phyloP scores from a whole-genome alignment of 2,888 invertebrate genomes.

The Synanthedon formicaeformis region DNA sequence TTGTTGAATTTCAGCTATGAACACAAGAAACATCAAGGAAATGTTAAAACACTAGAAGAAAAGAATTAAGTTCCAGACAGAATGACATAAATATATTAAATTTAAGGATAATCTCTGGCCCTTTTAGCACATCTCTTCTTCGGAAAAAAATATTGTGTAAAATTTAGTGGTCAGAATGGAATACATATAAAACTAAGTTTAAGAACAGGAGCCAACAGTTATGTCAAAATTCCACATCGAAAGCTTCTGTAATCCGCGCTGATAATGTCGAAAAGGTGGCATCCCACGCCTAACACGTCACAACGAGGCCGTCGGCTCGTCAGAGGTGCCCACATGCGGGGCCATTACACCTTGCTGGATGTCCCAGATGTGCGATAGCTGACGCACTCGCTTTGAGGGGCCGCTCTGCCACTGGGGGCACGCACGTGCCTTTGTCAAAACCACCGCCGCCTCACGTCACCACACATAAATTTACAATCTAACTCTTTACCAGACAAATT shows the following conservation, averaged over 20 bases:
- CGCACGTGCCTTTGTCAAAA: slow-evolving; percentile 57
- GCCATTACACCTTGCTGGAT: slow-evolving; percentile 2
- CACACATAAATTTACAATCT: slow-evolving; percentile 54
- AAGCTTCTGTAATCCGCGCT: slow-evolving; percentile 35
- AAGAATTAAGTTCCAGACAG: too few relatives aligned
- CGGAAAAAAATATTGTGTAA: too few relatives aligned
- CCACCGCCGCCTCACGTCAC: slow-evolving; percentile 52
- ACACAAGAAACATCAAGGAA: too few relatives aligned
- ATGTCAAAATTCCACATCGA: slow-evolving; percentile 30
- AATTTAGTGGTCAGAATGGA: too few relatives aligned
- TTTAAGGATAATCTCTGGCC: too few relatives aligned
- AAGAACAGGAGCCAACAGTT: slow-evolving; percentile 25
- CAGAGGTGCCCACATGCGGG: slow-evolving; percentile 52
- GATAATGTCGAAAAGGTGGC: slow-evolving; percentile 46
- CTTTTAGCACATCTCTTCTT: too few relatives aligned
- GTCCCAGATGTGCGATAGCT: slow-evolving; percentile 20
- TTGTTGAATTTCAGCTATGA: too few relatives aligned
- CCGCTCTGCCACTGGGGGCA: slow-evolving; percentile 44
- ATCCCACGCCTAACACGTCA: slow-evolving; percentile 49
- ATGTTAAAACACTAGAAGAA: too few relatives aligned
- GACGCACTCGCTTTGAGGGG: slow-evolving; percentile 36
- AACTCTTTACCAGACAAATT: slow-evolving; percentile 29
- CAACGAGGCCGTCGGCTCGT: slow-evolving; percentile 45
- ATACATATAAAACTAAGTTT: too few relatives aligned
- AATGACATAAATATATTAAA: too few relatives aligned